These are phyloP conservation scores for Onchidella celtica DNA, from an alignment of 2,888 invertebrate genomes.

Conservation along the genomic window DNA sequence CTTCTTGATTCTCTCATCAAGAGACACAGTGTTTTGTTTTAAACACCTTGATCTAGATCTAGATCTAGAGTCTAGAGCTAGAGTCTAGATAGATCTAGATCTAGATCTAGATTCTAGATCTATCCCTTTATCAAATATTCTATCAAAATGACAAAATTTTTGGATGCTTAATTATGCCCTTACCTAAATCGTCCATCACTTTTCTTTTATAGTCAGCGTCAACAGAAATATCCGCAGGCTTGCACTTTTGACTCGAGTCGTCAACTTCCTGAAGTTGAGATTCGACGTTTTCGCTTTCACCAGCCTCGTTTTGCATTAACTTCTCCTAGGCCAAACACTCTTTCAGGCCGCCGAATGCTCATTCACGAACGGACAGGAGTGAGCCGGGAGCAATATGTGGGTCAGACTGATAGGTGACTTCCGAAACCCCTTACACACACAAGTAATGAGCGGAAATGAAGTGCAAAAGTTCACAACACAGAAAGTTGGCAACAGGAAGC, in stretches of 20 bases:
- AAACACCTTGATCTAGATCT: too few species aligned
- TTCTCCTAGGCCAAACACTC: neutral
- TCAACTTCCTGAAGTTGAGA: constrained; percentile 24
- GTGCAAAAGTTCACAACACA: neutral
- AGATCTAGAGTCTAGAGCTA: too few species aligned
- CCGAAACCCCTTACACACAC: constrained; percentile 13
- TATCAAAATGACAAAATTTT: too few species aligned
- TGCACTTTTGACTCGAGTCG: too few species aligned
- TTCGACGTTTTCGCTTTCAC: neutral
- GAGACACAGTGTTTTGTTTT: too few species aligned
- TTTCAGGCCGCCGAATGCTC: neutral
- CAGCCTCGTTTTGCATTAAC: constrained; percentile 16
- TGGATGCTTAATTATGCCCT: too few species aligned
- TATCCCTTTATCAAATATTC: too few species aligned
- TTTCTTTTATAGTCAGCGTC: neutral
- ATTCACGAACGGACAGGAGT: too few species aligned
- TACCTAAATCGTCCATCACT: neutral
- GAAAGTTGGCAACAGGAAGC: neutral
- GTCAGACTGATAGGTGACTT: constrained; percentile 4
- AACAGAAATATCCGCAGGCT: too few species aligned
- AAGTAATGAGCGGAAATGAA: neutral
- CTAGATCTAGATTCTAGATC: too few species aligned
- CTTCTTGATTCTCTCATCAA: too few species aligned
- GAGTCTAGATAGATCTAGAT: too few species aligned
- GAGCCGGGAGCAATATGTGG: neutral